Evolutionary conservation across 2,888 invertebrate species (phyloP), one percentile per base, ranked within the genome.

Genomic region (Phymatocera aterrima): DNA sequence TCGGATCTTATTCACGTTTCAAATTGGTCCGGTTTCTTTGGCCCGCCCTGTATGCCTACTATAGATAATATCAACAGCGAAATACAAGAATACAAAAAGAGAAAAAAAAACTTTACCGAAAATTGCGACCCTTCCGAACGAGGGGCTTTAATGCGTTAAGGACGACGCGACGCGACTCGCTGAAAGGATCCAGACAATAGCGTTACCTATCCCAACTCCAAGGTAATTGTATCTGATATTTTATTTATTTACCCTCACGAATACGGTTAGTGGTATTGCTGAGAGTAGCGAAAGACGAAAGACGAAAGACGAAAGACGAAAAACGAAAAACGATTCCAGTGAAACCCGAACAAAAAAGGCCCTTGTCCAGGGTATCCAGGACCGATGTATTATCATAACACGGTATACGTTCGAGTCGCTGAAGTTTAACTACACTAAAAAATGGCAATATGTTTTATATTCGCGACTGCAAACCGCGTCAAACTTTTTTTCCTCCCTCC

Each of bases 151-250:
- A 68, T 68, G 43, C 28, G 43, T 46, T 46, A n/a, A 68, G 68
- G 40, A 43, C 46, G 46, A 46, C 24, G 61, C 61, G 18, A 34
- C 48, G 72, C 46, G 46, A 46, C 24, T 34, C 61, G 18, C 61
- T 51, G 72, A 34, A 72, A 34, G 72, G 72, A 51, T 34, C 18
- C 10, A 48, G 72, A 72, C 48, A 72, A 72, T 72, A 21, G 72
- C 21, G 43, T 72, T 48, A 8, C n/a, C n/a, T n/a, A 40, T 68
- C 68, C 68, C 68, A 46, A 68, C 68, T 72, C 72, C 51, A 21
- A 43, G 48, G 51, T 72, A 72, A 72, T 72, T 72, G 48, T 72
- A 72, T 48, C 51, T 51, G 51, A 72, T 72, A 72, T 72, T 72
- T 72, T n/a, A n/a, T n/a, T n/a, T n/a, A n/a, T n/a, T n/a, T 51